Evolutionary conservation across 1,140 invertebrate genomes (phyloP), one percentile per base, ranked within the genome.

Genomic region (Drosophila yakuba): DNA sequence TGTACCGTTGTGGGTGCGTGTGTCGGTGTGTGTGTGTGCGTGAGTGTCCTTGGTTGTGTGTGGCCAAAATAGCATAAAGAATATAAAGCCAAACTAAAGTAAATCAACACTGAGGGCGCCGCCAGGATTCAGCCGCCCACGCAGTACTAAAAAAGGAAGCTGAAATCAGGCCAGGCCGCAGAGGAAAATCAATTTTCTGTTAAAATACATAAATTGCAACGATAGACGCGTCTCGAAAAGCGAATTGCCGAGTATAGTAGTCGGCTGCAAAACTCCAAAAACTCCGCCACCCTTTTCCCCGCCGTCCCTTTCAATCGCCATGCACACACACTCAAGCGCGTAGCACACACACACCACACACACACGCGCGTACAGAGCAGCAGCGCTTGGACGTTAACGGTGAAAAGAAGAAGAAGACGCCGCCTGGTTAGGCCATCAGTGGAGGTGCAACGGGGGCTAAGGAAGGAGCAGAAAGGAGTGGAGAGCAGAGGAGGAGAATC

Each of bases 361-460:
- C 14, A 48, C 45, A 64, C 43, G 48, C 25, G 38, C 57, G 43
- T 44, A 23, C 44, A 38, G 28, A 43, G 28, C 48, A 43, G 28
- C 48, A 66, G 41, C 25, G 60, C 60, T 56, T 35, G 66, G 68
- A 72, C 68, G 59, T 32, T 48, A 74, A 55, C 72, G 28, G 69
- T 57, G 41, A 48, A 63, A 71, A 60, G 58, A 61, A 32, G 47
- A 32, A 58, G 61, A 52, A 75, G 71, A 48, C 79, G 61, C 75
- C 85, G 74, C 61, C 64, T 82, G 83, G 83, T 86, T 86, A 89
- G 83, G 83, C 83, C 83, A 80, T 83, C 79, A 83, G 83, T 86
- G 82, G 82, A 86, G 83, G 79, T 88, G 83, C 83, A 85, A 67
- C 82, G 82, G 81, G 57, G 81, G 81, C 81, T 44, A 78, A 44